These are phyloP conservation scores for Colletes collaris DNA, from an alignment of 2,888 invertebrate genomes.

Conservation along the genomic window DNA sequence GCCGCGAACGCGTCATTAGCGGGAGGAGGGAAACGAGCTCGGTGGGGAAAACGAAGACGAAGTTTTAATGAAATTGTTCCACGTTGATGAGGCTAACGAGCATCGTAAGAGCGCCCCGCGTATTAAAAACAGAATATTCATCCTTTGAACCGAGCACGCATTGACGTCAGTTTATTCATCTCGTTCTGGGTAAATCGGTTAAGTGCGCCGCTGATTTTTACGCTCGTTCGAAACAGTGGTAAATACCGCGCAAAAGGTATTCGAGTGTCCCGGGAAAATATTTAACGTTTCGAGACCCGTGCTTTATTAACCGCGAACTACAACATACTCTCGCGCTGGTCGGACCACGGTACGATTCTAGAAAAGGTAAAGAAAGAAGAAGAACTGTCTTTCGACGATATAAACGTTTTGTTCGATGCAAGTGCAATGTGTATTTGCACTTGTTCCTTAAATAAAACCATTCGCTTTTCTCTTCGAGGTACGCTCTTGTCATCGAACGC, in stretches of 20 bases:
- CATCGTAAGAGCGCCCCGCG: slow-evolving; percentile 39
- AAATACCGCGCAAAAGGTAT: background rate
- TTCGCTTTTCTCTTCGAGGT: too few relatives aligned
- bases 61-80: slow-evolving; percentile 66
- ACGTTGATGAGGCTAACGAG: slow-evolving; percentile 61
- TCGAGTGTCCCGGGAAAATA: too few relatives aligned
- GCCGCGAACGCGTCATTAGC: slow-evolving; percentile 51
- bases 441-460: too few relatives aligned
- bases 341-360: too few relatives aligned
- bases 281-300: too few relatives aligned
- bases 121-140: slow-evolving; percentile 29
- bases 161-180: slow-evolving; percentile 47
- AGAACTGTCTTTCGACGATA: too few relatives aligned
- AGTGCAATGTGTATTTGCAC: too few relatives aligned
- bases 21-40: slow-evolving; percentile 46
- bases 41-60: slow-evolving; percentile 9
- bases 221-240: slow-evolving; percentile 18
- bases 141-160: slow-evolving; percentile 46
- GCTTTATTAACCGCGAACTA: too few relatives aligned
- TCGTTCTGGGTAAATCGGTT: slow-evolving; percentile 40
- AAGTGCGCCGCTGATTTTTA: slow-evolving; percentile 22
- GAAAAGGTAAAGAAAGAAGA: too few relatives aligned
- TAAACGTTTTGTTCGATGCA: too few relatives aligned
- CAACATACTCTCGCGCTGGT: too few relatives aligned
- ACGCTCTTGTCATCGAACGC: too few relatives aligned